Evolutionary conservation across 1,140 invertebrate genomes (phyloP).

Genomic region (Aphaenogaster rudis): DNA sequence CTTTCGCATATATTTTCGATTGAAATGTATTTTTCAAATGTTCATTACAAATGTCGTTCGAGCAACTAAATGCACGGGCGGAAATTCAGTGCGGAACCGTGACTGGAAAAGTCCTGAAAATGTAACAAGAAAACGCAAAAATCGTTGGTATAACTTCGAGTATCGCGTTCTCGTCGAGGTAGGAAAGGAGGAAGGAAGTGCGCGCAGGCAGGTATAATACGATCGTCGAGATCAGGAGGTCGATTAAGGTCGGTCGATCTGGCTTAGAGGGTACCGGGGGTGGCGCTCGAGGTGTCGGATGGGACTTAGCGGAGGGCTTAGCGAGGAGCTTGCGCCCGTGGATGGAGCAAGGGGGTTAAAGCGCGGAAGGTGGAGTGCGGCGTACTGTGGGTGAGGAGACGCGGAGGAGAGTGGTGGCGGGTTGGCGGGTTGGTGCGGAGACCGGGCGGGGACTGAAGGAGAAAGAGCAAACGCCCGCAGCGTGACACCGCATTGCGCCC

Average conservation of each 20-base stretch:
- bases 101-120: conserved; percentile 1
- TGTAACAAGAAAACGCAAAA: conserved; percentile 36
- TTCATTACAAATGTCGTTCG: neutral
- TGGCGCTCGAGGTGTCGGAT: conserved; percentile 65
- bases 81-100: neutral
- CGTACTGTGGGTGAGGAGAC: conserved; percentile 8
- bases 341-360: conserved; percentile 52
- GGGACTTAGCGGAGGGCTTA: conserved; percentile 71
- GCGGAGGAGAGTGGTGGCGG: conserved; percentile 49
- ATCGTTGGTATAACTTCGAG: conserved; percentile 17
- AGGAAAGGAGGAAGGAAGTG: neutral
- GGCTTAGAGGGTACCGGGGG: conserved; percentile 67
- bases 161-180: conserved; percentile 16
- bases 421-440: neutral
- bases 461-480: conserved; percentile 82
- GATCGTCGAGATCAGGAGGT: conserved; percentile 73
- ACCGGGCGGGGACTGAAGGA: conserved; percentile 61
- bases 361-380: conserved; percentile 39
- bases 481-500: conserved; percentile 85
- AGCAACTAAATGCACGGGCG: neutral
- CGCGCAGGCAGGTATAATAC: conserved; percentile 45
- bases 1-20: neutral
- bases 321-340: conserved; percentile 50
- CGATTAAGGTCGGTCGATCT: conserved; percentile 76
- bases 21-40: neutral